phyloP scores from a whole-genome alignment of 2,888 invertebrate genomes.

The Therioaphis trifolii region DNA sequence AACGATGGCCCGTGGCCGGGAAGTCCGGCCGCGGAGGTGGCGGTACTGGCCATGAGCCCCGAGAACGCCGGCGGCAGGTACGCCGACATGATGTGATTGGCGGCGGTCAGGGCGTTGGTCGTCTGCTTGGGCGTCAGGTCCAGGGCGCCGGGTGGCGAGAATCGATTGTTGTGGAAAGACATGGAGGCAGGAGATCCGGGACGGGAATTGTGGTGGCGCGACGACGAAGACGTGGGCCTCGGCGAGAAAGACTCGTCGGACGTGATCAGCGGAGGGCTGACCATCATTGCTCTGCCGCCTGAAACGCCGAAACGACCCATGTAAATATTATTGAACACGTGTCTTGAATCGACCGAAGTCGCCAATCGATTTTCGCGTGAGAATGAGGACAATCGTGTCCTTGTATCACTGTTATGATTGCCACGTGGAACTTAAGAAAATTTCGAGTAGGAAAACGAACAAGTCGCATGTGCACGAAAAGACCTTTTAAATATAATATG shows the following conservation, averaged over 20 bases:
- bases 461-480: no score
- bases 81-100: slow-evolving; percentile 40
- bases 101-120: slow-evolving; percentile 31
- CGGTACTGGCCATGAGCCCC: slow-evolving; percentile 63
- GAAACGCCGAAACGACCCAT: neutral
- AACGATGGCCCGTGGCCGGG: slow-evolving; percentile 42
- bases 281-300: slow-evolving; percentile 48
- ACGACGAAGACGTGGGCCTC: slow-evolving; percentile 22
- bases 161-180: slow-evolving; percentile 26
- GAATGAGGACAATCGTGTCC: no score
- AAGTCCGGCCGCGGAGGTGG: slow-evolving; percentile 64
- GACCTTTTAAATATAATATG: no score
- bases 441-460: no score
- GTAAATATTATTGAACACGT: no score
- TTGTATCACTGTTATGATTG: no score
- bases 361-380: no score
- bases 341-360: no score
- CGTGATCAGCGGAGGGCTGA: slow-evolving; percentile 33
- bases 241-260: slow-evolving; percentile 51
- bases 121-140: slow-evolving; percentile 44
- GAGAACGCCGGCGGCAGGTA: slow-evolving; percentile 55
- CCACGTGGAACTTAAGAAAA: no score
- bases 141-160: slow-evolving; percentile 41
- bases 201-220: slow-evolving; percentile 34
- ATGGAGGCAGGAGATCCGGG: slow-evolving; percentile 19